Base-by-base conservation (phyloP, 2,113 vertebrate species). In the Callocephalon fimbriatum region DNA sequence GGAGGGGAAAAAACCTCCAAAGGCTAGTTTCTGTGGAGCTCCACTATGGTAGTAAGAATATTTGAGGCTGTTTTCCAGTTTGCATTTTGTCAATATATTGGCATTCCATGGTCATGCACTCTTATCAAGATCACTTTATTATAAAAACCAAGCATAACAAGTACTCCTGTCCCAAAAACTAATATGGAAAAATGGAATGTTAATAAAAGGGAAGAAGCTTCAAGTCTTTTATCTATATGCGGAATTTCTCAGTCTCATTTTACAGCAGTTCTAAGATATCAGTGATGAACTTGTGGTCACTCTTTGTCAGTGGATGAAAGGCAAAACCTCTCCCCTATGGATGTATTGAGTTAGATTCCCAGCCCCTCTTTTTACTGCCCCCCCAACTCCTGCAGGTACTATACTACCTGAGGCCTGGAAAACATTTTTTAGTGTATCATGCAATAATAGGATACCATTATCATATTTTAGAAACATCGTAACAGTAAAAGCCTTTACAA, bases 401-500 rank as follows among this genome's bases (percentile, higher is more conserved):
- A 70, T 37, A 66, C 27, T 88, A 86, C 67, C 72, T 74, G 35
- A 79, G 73, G 68, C 29, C 23, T 85, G 42, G 25, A 85, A 96
- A 95, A 86, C 40, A 90, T 80, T 47, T 91, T 91, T 40, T 10
- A 74, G 32, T 62, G 17, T 31, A 32, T 71, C 47, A 53, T 66
- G 17, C 35, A 93, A 61, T 48, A 19, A 85, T 44, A 31, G 78
- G 16, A 58, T 82, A 58, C 63, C 88, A 59, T 94, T 89, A 76
- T 56, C 15, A 48, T 81, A n/a, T 27, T 89, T 95, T 76, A 80
- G 79, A 90, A 95, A 75, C 44, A 54, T 86, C 9, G 8, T 58
- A 75, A 65, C 45, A 62, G 18, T 40, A 70, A 95, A 86, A 94
- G 31, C 48, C 31, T 92, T 92, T 92, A 84, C 19, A 87, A 94